These are phyloP conservation scores for Macquaria australasica DNA, from an alignment of 2,113 vertebrate species.

Conservation along the genomic window DNA sequence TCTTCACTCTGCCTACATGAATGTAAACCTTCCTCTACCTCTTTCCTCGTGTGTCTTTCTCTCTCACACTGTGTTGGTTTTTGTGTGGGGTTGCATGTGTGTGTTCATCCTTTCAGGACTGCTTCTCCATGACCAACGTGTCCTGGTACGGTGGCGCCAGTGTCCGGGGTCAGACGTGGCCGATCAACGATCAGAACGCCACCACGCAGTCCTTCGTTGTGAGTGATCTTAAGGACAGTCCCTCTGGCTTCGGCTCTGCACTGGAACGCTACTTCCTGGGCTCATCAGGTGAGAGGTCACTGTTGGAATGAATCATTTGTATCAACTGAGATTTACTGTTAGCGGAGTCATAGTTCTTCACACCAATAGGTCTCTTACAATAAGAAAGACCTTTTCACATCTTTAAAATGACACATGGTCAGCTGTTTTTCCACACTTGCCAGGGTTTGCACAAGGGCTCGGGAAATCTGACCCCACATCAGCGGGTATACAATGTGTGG, in stretches of 20 bases:
- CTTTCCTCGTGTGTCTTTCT: not conserved
- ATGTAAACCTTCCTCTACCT: not conserved
- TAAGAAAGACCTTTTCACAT: not conserved
- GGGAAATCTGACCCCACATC: conserved; percentile 59
- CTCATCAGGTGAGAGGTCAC: conserved; percentile 88
- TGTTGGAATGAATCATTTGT: not conserved
- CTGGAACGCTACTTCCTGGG: conserved; percentile 92
- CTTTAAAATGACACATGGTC: conserved; percentile 32
- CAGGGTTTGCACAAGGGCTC: conserved; percentile 44
- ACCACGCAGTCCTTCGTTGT: conserved; percentile 86
- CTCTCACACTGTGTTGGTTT: conserved; percentile 1
- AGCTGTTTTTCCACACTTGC: conserved; percentile 45
- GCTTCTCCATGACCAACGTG: conserved; percentile 92
- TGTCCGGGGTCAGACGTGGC: conserved; percentile 87
- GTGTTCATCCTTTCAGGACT: conserved; percentile 82
- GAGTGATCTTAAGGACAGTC: conserved; percentile 84
- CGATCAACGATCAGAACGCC: conserved; percentile 86
- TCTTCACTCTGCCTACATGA: not conserved
- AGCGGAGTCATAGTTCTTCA: not conserved
- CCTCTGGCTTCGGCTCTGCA: conserved; percentile 86
- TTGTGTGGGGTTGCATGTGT: conserved; percentile 3
- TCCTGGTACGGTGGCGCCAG: conserved; percentile 92
- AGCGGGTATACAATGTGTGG: conserved; percentile 43
- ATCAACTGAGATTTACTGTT: not conserved
- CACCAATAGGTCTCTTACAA: not conserved